These are phyloP conservation scores for Hypomecis atomaria DNA, from an alignment of 2,888 invertebrate species.

Conservation along the genomic window DNA sequence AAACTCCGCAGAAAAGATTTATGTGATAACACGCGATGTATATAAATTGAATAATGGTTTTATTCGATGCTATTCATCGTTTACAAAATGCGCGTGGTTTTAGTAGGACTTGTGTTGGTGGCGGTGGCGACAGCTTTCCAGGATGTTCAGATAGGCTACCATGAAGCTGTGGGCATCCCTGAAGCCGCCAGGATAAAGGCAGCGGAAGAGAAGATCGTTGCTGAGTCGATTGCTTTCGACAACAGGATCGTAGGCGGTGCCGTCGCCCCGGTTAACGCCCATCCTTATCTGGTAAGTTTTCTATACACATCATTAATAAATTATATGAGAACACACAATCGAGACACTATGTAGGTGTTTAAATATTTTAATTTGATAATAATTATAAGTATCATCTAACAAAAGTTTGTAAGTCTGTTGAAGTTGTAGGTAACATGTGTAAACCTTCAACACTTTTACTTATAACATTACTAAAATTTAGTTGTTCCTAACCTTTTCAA, in stretches of 20 bases:
- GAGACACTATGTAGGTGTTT: no score
- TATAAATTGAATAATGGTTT: slow-evolving; percentile 1
- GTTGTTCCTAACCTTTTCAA: no score
- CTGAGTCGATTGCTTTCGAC: background rate
- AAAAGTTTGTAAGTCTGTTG: no score
- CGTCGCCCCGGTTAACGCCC: slow-evolving; percentile 17
- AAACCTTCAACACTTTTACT: no score
- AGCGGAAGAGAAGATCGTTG: slow-evolving; percentile 46
- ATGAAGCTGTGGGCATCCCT: slow-evolving; percentile 62
- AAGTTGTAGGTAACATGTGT: no score
- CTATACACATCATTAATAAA: no score
- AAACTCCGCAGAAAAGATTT: background rate
- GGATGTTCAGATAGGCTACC: slow-evolving; percentile 53
- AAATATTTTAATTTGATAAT: no score
- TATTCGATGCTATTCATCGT: slow-evolving; percentile 3
- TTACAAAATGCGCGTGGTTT: slow-evolving; percentile 48
- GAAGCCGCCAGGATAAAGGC: slow-evolving; percentile 59
- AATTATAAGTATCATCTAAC: no score
- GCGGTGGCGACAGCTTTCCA: slow-evolving; percentile 45
- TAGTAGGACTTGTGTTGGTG: slow-evolving; percentile 45
- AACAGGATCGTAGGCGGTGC: slow-evolving; percentile 63
- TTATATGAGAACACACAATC: no score
- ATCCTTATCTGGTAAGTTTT: slow-evolving; percentile 1
- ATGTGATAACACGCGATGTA: slow-evolving; percentile 3
- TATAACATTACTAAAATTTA: no score